A percentile compares a stretch with the other conserved stretches of the same genome.
Conservation (phyloP, 2,797 vertebrate genomes). For the Carcharodon carcharias region DNA sequence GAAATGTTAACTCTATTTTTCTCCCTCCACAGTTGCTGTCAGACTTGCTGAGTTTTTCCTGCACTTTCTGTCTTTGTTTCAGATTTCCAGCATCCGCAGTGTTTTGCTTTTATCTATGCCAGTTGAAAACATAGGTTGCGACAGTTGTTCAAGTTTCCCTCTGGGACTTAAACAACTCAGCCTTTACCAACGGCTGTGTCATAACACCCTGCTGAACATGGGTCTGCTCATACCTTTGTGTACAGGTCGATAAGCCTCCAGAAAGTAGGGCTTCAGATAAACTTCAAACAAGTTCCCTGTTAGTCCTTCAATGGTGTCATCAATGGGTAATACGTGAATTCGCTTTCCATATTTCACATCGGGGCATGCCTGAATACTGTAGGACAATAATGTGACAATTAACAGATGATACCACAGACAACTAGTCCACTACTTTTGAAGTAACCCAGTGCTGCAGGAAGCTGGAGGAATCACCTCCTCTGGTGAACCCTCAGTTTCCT, state of each 20-base stretch:
- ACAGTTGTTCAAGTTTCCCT: no score
- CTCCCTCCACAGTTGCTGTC: no score
- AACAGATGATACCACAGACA: not conserved
- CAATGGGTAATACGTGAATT: constrained; percentile 53
- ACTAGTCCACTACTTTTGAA: no score
- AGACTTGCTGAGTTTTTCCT: no score
- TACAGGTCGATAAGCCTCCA: constrained; percentile 54
- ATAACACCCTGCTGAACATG: no score
- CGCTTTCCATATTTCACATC: constrained; percentile 55
- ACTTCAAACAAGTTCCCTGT: constrained; percentile 55
- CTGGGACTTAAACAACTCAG: no score
- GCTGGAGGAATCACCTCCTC: not conserved
- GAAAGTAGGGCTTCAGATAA: constrained; percentile 55
- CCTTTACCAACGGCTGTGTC: no score
- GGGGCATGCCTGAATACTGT: constrained; percentile 51
- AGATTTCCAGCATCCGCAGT: no score
- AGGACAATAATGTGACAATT: not conserved
- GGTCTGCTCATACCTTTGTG: constrained; percentile 47
- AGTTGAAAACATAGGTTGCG: no score
- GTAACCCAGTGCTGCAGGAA: not conserved
- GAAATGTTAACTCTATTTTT: no score
- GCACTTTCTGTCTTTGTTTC: no score
- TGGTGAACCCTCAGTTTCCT: not conserved
- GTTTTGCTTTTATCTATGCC: no score
- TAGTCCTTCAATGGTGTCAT: constrained; percentile 52